Evolutionary conservation across 2,888 invertebrate species (phyloP).

Genomic region (Scaptodrosophila latifasciaeformis): DNA sequence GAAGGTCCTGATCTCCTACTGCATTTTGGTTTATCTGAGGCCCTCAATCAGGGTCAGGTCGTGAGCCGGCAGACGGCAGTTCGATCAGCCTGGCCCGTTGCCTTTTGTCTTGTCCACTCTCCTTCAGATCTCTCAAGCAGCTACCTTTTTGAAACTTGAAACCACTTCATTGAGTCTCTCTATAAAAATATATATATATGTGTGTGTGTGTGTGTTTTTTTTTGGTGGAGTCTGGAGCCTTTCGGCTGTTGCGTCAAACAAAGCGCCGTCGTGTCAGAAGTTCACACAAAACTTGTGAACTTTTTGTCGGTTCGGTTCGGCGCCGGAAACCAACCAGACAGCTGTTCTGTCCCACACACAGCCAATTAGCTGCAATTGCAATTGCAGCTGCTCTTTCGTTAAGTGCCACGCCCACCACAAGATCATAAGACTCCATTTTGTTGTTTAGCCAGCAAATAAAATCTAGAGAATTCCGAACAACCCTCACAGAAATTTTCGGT

Average conservation of each 20-base stretch:
- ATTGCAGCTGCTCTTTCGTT: no score
- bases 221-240: slow-evolving; percentile 15
- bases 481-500: no score
- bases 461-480: no score
- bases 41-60: slow-evolving; percentile 33
- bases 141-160: slow-evolving; percentile 58
- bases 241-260: slow-evolving; percentile 21
- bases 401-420: no score
- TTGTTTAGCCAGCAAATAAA: no score
- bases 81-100: slow-evolving; percentile 7
- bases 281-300: slow-evolving; percentile 62
- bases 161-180: slow-evolving; percentile 58
- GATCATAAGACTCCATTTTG: no score
- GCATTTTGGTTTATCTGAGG: slow-evolving; percentile 25
- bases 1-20: no score
- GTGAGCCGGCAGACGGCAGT: slow-evolving; percentile 34
- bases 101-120: background rate
- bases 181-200: no score
- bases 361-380: no score
- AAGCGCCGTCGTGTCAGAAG: slow-evolving; percentile 45
- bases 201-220: slow-evolving; percentile 4
- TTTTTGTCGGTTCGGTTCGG: slow-evolving; percentile 32
- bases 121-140: no score
- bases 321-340: slow-evolving; percentile 51
- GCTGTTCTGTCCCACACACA: background rate